Percentiles rank a stretch among this genome's conserved stretches.
phyloP scores from a whole-genome alignment of 1,140 invertebrate species.

The Saxidomus purpurata region DNA sequence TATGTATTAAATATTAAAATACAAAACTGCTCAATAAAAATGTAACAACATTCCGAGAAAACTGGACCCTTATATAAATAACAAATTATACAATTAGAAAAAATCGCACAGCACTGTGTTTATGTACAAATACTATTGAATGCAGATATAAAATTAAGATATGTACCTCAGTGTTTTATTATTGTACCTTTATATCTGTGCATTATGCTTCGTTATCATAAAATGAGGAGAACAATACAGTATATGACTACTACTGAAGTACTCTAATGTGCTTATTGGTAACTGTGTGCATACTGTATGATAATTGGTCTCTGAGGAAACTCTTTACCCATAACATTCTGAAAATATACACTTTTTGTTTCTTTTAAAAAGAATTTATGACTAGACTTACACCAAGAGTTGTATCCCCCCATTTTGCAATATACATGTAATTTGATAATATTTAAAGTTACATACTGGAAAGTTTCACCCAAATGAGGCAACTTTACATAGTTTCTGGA shows the following conservation, averaged over 20 bases:
- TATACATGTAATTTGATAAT: too few species aligned
- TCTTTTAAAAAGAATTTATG: too few species aligned
- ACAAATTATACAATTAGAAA: slow-evolving; percentile 52
- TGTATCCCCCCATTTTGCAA: neutral
- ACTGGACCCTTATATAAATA: slow-evolving; percentile 64
- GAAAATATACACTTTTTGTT: neutral
- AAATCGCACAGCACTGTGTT: neutral
- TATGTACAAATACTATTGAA: slow-evolving; percentile 17
- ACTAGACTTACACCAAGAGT: neutral
- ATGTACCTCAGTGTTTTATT: neutral
- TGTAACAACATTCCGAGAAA: slow-evolving; percentile 61
- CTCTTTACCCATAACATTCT: neutral
- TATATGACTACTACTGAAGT: too few species aligned
- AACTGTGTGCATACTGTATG: neutral
- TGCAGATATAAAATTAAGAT: slow-evolving; percentile 3
- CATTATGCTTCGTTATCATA: neutral
- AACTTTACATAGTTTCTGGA: neutral
- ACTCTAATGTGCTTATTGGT: too few species aligned
- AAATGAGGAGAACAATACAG: too few species aligned
- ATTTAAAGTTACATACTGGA: neutral
- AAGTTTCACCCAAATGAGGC: neutral
- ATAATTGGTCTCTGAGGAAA: too few species aligned
- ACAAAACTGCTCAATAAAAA: slow-evolving; percentile 57
- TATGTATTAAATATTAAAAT: slow-evolving; percentile 25
- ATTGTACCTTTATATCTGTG: neutral